These are phyloP conservation scores for Cyrtonyx montezumae DNA, from an alignment of 2,113 vertebrate species.

Conservation along the genomic window DNA sequence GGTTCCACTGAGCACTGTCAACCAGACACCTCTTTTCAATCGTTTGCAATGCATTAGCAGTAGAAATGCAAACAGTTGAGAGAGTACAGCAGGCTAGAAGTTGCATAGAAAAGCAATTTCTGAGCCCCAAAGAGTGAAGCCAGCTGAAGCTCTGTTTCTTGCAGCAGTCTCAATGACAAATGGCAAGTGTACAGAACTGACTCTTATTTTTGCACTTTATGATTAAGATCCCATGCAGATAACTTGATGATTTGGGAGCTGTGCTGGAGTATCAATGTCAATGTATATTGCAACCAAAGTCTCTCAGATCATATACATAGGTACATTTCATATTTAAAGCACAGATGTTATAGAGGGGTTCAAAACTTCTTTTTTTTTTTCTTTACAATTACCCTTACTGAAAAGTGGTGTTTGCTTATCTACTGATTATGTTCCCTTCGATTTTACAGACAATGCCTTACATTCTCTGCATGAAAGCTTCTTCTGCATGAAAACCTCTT, in stretches of 20 bases:
- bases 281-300: background rate
- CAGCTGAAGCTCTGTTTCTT: slow-evolving; percentile 58
- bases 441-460: background rate
- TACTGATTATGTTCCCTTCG: background rate
- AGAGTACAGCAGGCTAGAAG: slow-evolving; percentile 51
- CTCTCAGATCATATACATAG: background rate
- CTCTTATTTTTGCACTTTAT: background rate
- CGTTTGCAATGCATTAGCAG: slow-evolving; percentile 58
- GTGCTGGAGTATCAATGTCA: background rate
- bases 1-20: slow-evolving; percentile 7
- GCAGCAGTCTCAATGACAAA: slow-evolving; percentile 25
- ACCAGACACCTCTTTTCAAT: slow-evolving; percentile 27
- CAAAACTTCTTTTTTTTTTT: background rate
- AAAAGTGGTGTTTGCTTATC: background rate
- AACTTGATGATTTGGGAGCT: slow-evolving; percentile 44
- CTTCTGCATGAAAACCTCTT: background rate
- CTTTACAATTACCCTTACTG: background rate
- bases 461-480: background rate
- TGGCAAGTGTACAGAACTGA: background rate
- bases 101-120: slow-evolving; percentile 57
- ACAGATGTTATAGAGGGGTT: background rate
- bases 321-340: background rate
- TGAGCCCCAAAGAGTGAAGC: slow-evolving; percentile 25
- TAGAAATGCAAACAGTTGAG: slow-evolving; percentile 51
- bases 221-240: slow-evolving; percentile 34